These are phyloP conservation scores for Myripristis jacobus DNA, from an alignment of 2,797 vertebrate genomes.

Conservation along the genomic window DNA sequence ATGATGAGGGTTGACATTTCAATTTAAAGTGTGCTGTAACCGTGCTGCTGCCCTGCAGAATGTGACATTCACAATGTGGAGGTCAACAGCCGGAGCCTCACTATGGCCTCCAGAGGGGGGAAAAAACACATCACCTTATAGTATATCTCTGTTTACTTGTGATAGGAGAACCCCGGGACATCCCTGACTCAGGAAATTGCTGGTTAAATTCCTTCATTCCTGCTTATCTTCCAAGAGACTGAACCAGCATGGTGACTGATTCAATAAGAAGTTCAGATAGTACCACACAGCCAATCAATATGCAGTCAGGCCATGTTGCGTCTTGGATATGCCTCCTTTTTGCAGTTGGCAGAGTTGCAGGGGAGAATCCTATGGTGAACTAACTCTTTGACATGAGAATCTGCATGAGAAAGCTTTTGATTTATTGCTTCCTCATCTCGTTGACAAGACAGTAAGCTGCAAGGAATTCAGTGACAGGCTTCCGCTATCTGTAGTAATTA, in stretches of 20 bases:
- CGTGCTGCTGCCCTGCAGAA: slow-evolving; percentile 14
- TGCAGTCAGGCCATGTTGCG: slow-evolving; percentile 11
- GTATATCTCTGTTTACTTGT: slow-evolving; percentile 10
- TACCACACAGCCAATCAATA: not conserved
- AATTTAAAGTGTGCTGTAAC: slow-evolving; percentile 51
- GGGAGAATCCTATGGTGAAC: slow-evolving; percentile 9
- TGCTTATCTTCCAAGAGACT: not conserved
- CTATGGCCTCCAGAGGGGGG: not conserved
- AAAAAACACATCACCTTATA: slow-evolving; percentile 6
- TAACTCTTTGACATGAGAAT: slow-evolving; percentile 38
- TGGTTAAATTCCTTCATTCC: not conserved
- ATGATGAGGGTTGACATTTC: slow-evolving; percentile 64
- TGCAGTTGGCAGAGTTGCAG: not conserved
- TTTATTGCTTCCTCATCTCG: slow-evolving; percentile 53
- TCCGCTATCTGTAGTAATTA: slow-evolving; percentile 39
- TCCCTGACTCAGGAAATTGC: not conserved
- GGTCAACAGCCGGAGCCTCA: slow-evolving; percentile 50
- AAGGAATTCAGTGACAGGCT: slow-evolving; percentile 19
- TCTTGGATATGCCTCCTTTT: not conserved
- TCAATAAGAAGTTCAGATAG: slow-evolving; percentile 7
- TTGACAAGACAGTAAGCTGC: slow-evolving; percentile 40
- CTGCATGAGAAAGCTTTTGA: slow-evolving; percentile 45
- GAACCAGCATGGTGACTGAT: slow-evolving; percentile 4
- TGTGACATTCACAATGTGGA: slow-evolving; percentile 63
- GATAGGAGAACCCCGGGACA: slow-evolving; percentile 5